Percentiles rank a stretch among this genome's conserved stretches.
Evolutionary conservation across 2,113 vertebrate genomes (phyloP).

Genomic region (Heliornis fulica): DNA sequence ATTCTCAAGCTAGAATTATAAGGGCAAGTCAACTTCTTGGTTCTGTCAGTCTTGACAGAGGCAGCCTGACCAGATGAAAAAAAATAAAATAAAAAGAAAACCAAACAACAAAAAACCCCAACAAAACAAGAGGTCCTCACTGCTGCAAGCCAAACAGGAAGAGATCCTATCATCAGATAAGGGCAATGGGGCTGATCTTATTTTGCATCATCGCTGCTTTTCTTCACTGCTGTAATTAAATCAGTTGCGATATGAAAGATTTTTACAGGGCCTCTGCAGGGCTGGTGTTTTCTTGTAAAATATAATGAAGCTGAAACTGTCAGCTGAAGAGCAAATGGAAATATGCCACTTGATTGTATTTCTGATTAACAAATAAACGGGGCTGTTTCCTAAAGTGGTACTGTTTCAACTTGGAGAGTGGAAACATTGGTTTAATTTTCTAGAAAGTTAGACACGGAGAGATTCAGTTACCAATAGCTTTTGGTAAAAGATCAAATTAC

Average conservation of each 20-base stretch:
- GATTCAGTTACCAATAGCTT: slow-evolving; percentile 75
- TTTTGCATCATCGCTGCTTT: slow-evolving; percentile 66
- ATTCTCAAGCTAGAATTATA: slow-evolving; percentile 52
- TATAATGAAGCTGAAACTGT: slow-evolving; percentile 68
- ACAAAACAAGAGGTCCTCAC: slow-evolving; percentile 61
- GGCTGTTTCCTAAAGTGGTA: slow-evolving; percentile 77
- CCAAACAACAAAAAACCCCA: not conserved
- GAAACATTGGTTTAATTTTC: slow-evolving; percentile 78
- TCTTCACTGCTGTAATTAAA: slow-evolving; percentile 70
- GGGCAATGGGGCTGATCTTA: slow-evolving; percentile 63
- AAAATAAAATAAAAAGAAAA: not conserved
- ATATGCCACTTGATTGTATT: slow-evolving; percentile 71
- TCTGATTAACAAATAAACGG: slow-evolving; percentile 78
- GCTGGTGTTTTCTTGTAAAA: slow-evolving; percentile 73
- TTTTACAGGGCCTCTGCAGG: slow-evolving; percentile 69
- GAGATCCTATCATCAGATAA: slow-evolving; percentile 73
- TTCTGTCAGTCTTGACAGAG: slow-evolving; percentile 42
- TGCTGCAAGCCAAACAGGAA: slow-evolving; percentile 74
- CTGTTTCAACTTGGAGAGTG: slow-evolving; percentile 68
- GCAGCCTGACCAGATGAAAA: slow-evolving; percentile 59
- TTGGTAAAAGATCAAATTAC: slow-evolving; percentile 77
- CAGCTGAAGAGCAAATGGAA: slow-evolving; percentile 70
- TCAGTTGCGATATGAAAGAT: slow-evolving; percentile 70
- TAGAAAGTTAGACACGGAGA: slow-evolving; percentile 72
- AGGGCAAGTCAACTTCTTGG: slow-evolving; percentile 65